phyloP scores from a whole-genome alignment of 64 coral and sea anemone species.

The Pocillopora damicornis region DNA sequence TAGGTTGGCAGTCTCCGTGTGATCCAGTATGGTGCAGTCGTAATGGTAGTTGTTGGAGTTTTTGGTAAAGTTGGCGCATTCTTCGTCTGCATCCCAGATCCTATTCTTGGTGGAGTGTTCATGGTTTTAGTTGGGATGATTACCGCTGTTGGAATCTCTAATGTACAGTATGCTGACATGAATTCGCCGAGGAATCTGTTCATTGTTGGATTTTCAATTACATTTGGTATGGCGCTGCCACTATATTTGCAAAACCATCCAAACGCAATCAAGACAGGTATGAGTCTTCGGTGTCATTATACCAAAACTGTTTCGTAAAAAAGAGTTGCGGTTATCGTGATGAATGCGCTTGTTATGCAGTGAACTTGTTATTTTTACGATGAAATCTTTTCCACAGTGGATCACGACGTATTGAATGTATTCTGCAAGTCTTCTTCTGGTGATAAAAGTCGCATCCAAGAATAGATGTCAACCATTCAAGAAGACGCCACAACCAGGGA shows the following conservation, averaged over 20 bases:
- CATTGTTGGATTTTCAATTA: constrained; percentile 47
- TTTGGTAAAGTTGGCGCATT: constrained; percentile 55
- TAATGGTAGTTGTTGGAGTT: constrained; percentile 44
- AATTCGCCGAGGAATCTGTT: constrained; percentile 50
- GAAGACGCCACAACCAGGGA: too few species aligned
- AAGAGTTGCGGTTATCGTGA: too few species aligned
- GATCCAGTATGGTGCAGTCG: constrained; percentile 33
- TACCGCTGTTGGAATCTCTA: constrained; percentile 48
- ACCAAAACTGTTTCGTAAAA: too few species aligned
- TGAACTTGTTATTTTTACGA: too few species aligned
- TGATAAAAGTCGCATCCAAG: too few species aligned
- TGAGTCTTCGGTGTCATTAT: background rate
- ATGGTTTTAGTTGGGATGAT: constrained; percentile 45
- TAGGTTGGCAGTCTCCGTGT: constrained; percentile 61
- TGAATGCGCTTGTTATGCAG: too few species aligned
- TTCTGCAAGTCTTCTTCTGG: too few species aligned
- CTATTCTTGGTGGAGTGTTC: constrained; percentile 59
- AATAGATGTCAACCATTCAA: too few species aligned
- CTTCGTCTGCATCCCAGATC: constrained; percentile 51
- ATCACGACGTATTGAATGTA: too few species aligned
- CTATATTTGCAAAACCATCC: constrained; percentile 13
- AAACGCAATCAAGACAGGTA: constrained; percentile 49
- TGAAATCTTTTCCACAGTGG: too few species aligned
- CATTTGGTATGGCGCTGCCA: constrained; percentile 41
- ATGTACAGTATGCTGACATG: constrained; percentile 56